phyloP scores from a whole-genome alignment of 2,888 invertebrate genomes.

The Frankliniella intonsa region DNA sequence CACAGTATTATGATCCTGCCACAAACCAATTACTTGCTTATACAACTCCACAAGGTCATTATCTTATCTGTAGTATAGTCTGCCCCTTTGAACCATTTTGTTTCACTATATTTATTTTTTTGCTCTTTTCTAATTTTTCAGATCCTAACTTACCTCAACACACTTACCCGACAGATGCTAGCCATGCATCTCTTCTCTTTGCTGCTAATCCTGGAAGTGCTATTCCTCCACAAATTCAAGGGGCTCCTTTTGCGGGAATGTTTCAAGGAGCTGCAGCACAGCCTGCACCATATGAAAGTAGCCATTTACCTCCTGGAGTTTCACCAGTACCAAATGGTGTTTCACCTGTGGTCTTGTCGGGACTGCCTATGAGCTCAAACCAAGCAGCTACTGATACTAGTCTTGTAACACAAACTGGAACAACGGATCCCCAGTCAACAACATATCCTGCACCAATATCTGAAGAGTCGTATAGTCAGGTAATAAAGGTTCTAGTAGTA shows the following conservation, averaged over 20 bases:
- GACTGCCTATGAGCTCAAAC: conserved; percentile 41
- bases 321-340: conserved; percentile 35
- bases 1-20: conserved; percentile 52
- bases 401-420: not conserved
- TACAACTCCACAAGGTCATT: conserved; percentile 32
- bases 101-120: not conserved
- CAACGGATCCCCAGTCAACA: not conserved
- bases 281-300: conserved; percentile 31
- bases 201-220: conserved; percentile 30
- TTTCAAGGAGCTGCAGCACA: conserved; percentile 24
- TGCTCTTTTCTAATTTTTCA: conserved; percentile 32
- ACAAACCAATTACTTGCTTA: conserved; percentile 52
- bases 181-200: conserved; percentile 29
- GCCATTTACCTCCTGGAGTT: conserved; percentile 35
- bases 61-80: not conserved
- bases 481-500: not conserved
- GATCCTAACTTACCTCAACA: conserved; percentile 38
- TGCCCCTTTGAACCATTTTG: not conserved
- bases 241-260: conserved; percentile 28
- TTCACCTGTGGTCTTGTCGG: conserved; percentile 33
- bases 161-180: not conserved
- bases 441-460: not conserved
- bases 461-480: not conserved
- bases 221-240: conserved; percentile 27
- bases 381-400: conserved; percentile 37